Base-by-base conservation (phyloP, 2,888 invertebrate genomes). In the Stegophylla sp. region DNA sequence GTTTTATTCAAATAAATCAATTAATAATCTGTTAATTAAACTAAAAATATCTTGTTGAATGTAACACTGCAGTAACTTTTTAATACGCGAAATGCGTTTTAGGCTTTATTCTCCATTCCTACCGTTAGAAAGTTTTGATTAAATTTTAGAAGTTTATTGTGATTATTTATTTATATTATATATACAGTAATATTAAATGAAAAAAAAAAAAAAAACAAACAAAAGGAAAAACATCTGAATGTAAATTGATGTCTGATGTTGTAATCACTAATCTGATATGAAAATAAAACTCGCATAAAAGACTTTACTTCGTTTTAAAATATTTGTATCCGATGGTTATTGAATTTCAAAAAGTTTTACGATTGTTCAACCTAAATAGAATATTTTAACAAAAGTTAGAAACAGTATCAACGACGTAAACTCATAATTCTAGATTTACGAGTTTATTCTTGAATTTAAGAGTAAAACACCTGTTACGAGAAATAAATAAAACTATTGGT, bases 381-480 rank as follows among this genome's bases (percentile, higher is more conserved):
- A 34, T 20, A 20, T 20, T 26, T 63, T 48, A 28, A 20, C 15
- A 41, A 53, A 53, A 26, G 12, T 23, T 75, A 13, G 5, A 7
- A 43, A n/a, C n/a, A n/a, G 15, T 26, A 45, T 34, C 34, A 34
- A 43, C 28, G 23, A 59, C 41, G 9, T 41, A 17, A 41, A 48
- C 75, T 66, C 41, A 66, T 53, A 66, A 76, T 53, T 76, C n/a
- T 26, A 17, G 23, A 64, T 51, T 41, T 64, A 51, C 20, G 34
- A 51, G 23, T 75, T 75, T n/a, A 66, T 63, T 75, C 17, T 1
- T 53, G 26, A 53, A 75, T 66, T 23, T 53, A 23, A 7, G 23
- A 53, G n/a, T 43, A 76, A 74, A 75, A 66, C 51, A 53, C 51
- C 23, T 51, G 53, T 64, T 75, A 64, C 28, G 0, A 61, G 64